Conservation (phyloP, 1,140 invertebrate species). For the Trypoxylus dichotomus region DNA sequence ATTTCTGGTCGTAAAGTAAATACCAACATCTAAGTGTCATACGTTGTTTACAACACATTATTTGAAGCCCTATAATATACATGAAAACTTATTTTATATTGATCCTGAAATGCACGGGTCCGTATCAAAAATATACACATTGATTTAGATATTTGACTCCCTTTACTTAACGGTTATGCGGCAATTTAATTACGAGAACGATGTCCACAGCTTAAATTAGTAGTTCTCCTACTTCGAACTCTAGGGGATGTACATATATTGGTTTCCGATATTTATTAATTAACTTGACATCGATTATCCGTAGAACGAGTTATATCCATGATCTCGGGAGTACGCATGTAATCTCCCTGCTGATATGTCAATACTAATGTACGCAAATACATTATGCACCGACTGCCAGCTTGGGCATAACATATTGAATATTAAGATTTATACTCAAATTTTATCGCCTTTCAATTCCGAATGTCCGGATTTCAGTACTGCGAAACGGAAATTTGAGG, state of each 20-base stretch:
- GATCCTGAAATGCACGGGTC: too few relatives aligned
- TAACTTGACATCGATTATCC: not conserved
- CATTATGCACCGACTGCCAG: not conserved
- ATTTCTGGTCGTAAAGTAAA: too few relatives aligned
- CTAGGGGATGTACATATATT: not conserved
- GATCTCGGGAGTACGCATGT: not conserved
- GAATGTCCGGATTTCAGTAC: not conserved
- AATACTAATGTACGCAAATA: not conserved
- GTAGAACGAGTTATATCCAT: not conserved
- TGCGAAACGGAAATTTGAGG: conserved; percentile 9
- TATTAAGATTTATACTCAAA: not conserved
- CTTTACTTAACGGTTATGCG: too few relatives aligned
- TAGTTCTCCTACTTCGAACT: not conserved
- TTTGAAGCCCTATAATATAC: too few relatives aligned
- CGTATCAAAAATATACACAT: too few relatives aligned
- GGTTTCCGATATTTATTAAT: not conserved
- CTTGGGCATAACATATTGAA: not conserved
- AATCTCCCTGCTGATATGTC: not conserved
- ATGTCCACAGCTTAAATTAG: not conserved
- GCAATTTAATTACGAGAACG: too few relatives aligned
- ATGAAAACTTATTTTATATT: too few relatives aligned
- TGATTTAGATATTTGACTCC: too few relatives aligned
- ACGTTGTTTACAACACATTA: too few relatives aligned
- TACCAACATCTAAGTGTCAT: too few relatives aligned
- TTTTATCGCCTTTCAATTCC: conserved; percentile 1